Conservation (phyloP, 2,113 vertebrate species). For the Alectura lathami region DNA sequence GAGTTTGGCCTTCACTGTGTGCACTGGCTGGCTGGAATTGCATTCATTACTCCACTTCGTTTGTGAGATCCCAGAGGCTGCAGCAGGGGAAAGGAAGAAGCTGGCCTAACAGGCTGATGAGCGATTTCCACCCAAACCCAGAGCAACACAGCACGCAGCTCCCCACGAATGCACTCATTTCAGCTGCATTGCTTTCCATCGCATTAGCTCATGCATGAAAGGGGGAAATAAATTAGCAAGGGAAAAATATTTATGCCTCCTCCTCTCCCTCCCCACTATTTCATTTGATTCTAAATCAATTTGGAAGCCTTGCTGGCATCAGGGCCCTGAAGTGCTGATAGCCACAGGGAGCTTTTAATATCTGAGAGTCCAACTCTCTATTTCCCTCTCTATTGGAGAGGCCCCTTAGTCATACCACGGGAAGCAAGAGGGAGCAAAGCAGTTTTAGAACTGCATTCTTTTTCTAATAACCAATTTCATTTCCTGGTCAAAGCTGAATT, state of each 20-base stretch:
- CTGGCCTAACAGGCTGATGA: background rate
- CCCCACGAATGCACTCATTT: background rate
- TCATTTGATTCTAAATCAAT: constrained; percentile 13
- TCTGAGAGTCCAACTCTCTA: background rate
- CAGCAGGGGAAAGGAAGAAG: rapidly evolving
- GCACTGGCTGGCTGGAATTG: background rate
- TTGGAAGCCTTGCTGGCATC: background rate
- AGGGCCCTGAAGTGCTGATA: background rate
- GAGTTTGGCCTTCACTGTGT: background rate
- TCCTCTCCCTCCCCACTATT: background rate
- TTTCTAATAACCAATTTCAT: background rate
- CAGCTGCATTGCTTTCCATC: background rate
- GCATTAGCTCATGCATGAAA: background rate
- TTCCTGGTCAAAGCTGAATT: constrained; percentile 5
- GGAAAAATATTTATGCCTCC: constrained; percentile 24
- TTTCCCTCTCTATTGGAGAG: background rate
- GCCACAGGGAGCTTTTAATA: background rate
- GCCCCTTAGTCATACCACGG: background rate
- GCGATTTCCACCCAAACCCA: background rate
- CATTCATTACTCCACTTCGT: rapidly evolving
- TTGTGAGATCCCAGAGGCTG: background rate
- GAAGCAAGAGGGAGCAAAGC: background rate
- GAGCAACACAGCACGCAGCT: background rate
- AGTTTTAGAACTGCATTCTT: background rate
- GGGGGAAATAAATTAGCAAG: constrained; percentile 15